A percentile compares a stretch with the other conserved stretches of the same genome.
phyloP scores from a whole-genome alignment of 2,888 invertebrate genomes.

The Scrobipalpa atriplicella region DNA sequence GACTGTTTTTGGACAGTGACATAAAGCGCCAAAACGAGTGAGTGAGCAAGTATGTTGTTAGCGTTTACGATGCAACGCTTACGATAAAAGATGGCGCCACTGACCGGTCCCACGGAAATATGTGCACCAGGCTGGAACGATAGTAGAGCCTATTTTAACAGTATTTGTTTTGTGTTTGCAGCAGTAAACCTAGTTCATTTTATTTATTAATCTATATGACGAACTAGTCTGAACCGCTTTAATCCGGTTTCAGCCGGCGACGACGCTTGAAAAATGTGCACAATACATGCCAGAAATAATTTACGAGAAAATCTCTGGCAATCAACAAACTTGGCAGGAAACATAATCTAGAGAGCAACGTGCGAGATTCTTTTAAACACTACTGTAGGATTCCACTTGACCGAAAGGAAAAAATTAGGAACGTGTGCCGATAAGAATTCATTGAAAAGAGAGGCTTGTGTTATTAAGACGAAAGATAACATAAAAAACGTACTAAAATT shows the following conservation, averaged over 20 bases:
- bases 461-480: no score
- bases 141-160: background rate
- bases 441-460: no score
- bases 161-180: background rate
- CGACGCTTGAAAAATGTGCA: conserved; percentile 3
- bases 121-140: conserved; percentile 70
- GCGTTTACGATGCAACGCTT: conserved; percentile 63
- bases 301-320: conserved; percentile 26
- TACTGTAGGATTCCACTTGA: background rate
- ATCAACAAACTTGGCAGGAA: conserved; percentile 20
- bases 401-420: background rate
- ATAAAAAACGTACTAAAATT: no score
- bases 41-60: conserved; percentile 34
- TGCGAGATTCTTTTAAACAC: background rate
- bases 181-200: no score
- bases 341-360: background rate
- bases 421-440: no score
- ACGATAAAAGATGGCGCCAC: conserved; percentile 65
- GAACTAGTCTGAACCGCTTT: background rate
- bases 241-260: background rate
- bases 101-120: conserved; percentile 72
- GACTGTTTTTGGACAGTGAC: background rate
- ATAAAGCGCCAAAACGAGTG: background rate
- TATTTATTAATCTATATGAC: background rate
- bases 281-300: conserved; percentile 26